Evolutionary conservation across 2,113 vertebrate species (phyloP).

Genomic region (Pituophis catenifer): DNA sequence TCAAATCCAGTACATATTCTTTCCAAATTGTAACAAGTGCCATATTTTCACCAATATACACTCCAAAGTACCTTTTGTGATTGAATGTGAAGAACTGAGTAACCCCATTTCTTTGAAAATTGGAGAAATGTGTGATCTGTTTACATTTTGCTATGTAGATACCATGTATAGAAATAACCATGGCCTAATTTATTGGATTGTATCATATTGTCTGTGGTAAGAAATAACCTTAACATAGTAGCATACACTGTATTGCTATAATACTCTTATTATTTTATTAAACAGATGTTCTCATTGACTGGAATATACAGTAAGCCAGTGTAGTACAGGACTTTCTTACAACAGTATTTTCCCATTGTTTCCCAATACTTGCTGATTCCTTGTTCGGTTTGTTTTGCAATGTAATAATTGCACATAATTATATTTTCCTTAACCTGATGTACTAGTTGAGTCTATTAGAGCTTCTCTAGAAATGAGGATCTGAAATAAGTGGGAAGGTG

Average conservation of each 20-base stretch:
- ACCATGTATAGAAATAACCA: neutral
- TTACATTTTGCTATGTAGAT: neutral
- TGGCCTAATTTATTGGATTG: slow-evolving; percentile 29
- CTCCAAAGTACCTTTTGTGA: neutral
- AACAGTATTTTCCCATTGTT: neutral
- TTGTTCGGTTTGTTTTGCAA: neutral
- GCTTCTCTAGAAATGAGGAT: neutral
- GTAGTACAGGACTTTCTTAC: neutral
- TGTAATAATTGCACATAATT: slow-evolving; percentile 11
- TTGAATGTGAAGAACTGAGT: neutral
- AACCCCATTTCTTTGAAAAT: neutral
- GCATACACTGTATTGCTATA: neutral
- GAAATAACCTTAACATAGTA: slow-evolving; percentile 36
- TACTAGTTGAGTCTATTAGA: neutral
- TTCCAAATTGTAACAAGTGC: neutral
- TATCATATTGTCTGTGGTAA: neutral
- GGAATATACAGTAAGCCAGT: slow-evolving; percentile 50
- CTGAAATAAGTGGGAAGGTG: neutral
- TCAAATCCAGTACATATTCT: neutral
- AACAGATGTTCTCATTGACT: slow-evolving; percentile 45
- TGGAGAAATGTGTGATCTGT: neutral
- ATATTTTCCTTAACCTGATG: neutral
- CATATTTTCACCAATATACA: neutral
- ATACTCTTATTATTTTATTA: neutral
- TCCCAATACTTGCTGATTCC: neutral